Base-by-base conservation (phyloP, 2,888 invertebrate species). In the Chrysolina oricalcia region DNA sequence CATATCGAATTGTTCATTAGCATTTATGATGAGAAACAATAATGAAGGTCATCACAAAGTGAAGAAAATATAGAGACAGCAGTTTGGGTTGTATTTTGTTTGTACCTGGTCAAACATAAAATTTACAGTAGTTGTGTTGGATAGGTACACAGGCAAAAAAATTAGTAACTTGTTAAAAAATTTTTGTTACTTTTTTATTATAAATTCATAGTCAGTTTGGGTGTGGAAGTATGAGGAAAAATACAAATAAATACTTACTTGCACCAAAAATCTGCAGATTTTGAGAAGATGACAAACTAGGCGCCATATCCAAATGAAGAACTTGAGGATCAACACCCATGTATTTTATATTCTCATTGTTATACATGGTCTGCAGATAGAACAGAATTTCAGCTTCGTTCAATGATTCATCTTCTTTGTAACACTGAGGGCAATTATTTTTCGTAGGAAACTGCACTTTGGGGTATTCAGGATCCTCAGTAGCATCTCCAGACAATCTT, bases 391-490 rank as follows among this genome's bases (percentile, higher is more conserved):
- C 91, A 1, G 89, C 88, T 75, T 92, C 89, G 81, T 93, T 91
- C 93, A 94, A 95, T 4, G 84, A 78, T 48, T 83, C 83, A 56
- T 77, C 89, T 0, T 87, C 81, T 40, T 90, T 88, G 80, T 91
- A 90, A 86, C 97, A 97, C 50, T 90, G 87, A 0, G 92, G 90
- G 88, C 98, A 98, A 74, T 92, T 90, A 6, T 87, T 84, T 1
- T 87, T 85, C 81, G 93, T 81, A 0, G 99, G 99, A 87, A 96
- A 99, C 87, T 97, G 96, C 72, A 94, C 90, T 89, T 99, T 99
- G 0, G 96, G 97, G 88, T 94, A 93, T 69, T 91, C 88, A 0
- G 98, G 97, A 89, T 99, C 99, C 88, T 98, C 98, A 2, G 97
- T 96, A 1, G 89, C 80, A 87, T 98, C 97, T 0, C 96, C 96